These are phyloP conservation scores for Xenopus petersii DNA, from an alignment of 2,797 vertebrate species.

Conservation along the genomic window DNA sequence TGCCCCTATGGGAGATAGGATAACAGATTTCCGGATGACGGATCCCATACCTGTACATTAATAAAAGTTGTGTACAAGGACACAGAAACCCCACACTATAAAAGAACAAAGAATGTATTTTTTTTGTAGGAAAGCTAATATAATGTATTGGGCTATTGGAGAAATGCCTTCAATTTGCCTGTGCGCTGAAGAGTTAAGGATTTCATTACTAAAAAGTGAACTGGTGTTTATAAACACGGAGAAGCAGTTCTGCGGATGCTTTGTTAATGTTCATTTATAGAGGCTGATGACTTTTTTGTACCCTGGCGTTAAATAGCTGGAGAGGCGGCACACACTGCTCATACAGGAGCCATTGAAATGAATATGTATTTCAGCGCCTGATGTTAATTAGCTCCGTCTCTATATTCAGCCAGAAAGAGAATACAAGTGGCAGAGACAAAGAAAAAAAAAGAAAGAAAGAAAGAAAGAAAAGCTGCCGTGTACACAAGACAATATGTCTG, in stretches of 20 bases:
- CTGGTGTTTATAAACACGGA: not conserved
- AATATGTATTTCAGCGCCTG: conserved; percentile 30
- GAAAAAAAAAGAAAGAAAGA: not conserved
- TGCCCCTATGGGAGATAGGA: no score
- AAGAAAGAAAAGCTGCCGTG: conserved; percentile 22
- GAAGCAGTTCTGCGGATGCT: conserved; percentile 3
- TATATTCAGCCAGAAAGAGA: conserved; percentile 22
- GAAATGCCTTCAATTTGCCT: not conserved
- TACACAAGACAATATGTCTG: conserved; percentile 26
- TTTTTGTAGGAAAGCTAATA: no score
- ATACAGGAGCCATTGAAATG: conserved; percentile 20
- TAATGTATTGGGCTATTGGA: no score
- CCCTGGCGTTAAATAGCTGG: not conserved
- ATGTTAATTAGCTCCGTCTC: conserved; percentile 31
- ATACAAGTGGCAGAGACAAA: not conserved
- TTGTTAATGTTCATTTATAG: not conserved
- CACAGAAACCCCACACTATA: no score
- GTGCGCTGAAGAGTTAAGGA: not conserved
- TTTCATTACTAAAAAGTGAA: not conserved
- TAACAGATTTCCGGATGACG: no score
- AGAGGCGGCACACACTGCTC: conserved; percentile 8
- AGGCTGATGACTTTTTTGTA: not conserved
- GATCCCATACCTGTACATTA: no score
- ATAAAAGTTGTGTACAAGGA: no score
- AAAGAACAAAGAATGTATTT: no score